Base-by-base conservation (phyloP, 2,888 invertebrate genomes). In the Epinotia bilunana region DNA sequence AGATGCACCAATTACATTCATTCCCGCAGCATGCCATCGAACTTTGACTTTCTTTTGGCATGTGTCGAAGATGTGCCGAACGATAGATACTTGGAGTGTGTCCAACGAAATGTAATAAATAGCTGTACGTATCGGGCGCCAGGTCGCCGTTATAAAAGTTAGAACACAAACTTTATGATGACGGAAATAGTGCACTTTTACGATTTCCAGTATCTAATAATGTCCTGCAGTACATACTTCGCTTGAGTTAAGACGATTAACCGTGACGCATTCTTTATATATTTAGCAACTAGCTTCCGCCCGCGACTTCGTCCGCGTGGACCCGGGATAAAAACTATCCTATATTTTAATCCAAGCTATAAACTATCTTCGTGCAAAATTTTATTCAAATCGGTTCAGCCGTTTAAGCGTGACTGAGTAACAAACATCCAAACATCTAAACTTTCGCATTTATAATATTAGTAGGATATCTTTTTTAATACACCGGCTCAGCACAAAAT, bases 11-110 rank as follows among this genome's bases (percentile, higher is more conserved):
- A 76, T 71, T 72, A 63, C 28, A 73, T 71, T 65, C 13, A 64
- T 65, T 67, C 49, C 53, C 69, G 68, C 67, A 57, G 58, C 79
- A 87, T 87, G 90, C 88, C 90, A 87, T 89, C 91, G 90, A 92
- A 92, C 91, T 91, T 90, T 89, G 91, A 88, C 91, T 92, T 92
- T 92, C 89, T 88, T 89, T 88, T 88, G 89, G 90, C 90, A 87
- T 85, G 84, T 87, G 84, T 87, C 86, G 86, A 87, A 83, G 84
- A 81, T 83, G 84, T 80, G 81, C 82, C 82, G 85, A 87, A 80
- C 85, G 83, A 82, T 82, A 83, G 83, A 81, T 82, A 82, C 80
- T 89, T 93, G 93, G 93, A 91, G 77, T 65, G 28, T 65, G 73
- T 88, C 93, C 93, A 93, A 89, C 83, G 83, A 88, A 88, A 88